These are phyloP conservation scores for Siderastrea radians DNA, from an alignment of 92 coral and sea anemone species.

Conservation along the genomic window DNA sequence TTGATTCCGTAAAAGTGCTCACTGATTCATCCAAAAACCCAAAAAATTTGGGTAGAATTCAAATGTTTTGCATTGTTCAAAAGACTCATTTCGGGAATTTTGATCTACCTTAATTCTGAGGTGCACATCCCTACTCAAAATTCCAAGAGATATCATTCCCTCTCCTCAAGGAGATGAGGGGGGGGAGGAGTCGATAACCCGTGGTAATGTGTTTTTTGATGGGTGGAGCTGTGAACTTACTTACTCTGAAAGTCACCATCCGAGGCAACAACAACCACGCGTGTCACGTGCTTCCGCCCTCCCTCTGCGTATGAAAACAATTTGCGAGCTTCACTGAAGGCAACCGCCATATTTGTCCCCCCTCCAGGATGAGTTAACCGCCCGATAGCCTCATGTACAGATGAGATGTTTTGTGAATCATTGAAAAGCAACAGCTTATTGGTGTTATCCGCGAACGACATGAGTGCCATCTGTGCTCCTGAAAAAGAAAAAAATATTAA, in stretches of 20 bases:
- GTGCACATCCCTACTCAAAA: too few relatives aligned
- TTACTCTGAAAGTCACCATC: slow-evolving; percentile 37
- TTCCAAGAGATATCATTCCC: too few relatives aligned
- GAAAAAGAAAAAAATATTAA: background rate
- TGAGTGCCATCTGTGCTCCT: slow-evolving; percentile 37
- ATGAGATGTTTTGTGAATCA: slow-evolving; percentile 13
- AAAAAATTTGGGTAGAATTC: too few relatives aligned
- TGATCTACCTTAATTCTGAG: too few relatives aligned
- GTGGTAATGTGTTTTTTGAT: background rate
- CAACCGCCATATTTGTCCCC: slow-evolving; percentile 28
- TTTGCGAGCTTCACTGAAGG: slow-evolving; percentile 23
- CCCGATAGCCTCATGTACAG: slow-evolving; percentile 13
- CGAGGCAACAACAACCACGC: slow-evolving; percentile 33
- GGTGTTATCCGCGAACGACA: slow-evolving; percentile 22
- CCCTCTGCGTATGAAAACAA: slow-evolving; percentile 7
- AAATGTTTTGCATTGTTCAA: too few relatives aligned
- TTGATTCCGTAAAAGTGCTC: too few relatives aligned
- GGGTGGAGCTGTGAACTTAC: background rate
- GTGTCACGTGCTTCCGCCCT: slow-evolving; percentile 25
- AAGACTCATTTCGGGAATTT: too few relatives aligned
- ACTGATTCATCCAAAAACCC: too few relatives aligned
- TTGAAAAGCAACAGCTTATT: slow-evolving; percentile 4
- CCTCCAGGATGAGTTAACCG: slow-evolving; percentile 43
- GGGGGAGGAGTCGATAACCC: background rate
- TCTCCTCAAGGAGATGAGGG: too few relatives aligned